A percentile compares a stretch with the other conserved stretches of the same genome.
These are phyloP conservation scores for Zaprionus africanus DNA, from an alignment of 1,140 invertebrate species.

Conservation along the genomic window DNA sequence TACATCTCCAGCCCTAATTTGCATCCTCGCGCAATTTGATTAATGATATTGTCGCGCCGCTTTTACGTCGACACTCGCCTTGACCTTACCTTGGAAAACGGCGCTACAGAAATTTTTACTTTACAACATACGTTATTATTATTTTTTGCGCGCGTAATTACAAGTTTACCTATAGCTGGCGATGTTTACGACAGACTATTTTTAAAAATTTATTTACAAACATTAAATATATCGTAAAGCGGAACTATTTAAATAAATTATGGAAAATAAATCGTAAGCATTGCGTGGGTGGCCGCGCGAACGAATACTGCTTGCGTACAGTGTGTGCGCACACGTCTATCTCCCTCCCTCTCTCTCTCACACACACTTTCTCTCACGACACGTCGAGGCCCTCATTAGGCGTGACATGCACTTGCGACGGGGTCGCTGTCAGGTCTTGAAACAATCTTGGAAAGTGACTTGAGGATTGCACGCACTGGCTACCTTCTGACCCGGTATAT, in stretches of 20 bases:
- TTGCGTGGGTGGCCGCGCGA: constrained; percentile 47
- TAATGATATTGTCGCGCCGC: constrained; percentile 46
- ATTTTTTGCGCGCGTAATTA: constrained; percentile 61
- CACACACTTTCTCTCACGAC: background rate
- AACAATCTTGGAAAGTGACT: constrained; percentile 35
- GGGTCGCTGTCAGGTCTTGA: constrained; percentile 25
- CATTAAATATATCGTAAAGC: constrained; percentile 71
- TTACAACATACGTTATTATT: constrained; percentile 38
- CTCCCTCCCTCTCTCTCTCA: background rate
- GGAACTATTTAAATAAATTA: constrained; percentile 81
- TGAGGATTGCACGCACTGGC: constrained; percentile 12
- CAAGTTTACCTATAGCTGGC: constrained; percentile 49
- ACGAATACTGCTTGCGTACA: constrained; percentile 10
- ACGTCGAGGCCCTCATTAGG: constrained; percentile 32
- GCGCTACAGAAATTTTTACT: constrained; percentile 47
- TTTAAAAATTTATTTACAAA: constrained; percentile 60
- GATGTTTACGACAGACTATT: constrained; percentile 52
- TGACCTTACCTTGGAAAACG: constrained; percentile 70
- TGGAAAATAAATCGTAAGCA: constrained; percentile 51
- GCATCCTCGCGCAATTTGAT: constrained; percentile 43
- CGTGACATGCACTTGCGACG: constrained; percentile 43
- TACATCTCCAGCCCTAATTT: constrained; percentile 12
- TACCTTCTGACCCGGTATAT: background rate
- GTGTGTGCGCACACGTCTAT: constrained; percentile 9
- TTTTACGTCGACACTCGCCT: constrained; percentile 63